phyloP scores from a whole-genome alignment of 2,888 invertebrate genomes.

The Nomada ruficornis region DNA sequence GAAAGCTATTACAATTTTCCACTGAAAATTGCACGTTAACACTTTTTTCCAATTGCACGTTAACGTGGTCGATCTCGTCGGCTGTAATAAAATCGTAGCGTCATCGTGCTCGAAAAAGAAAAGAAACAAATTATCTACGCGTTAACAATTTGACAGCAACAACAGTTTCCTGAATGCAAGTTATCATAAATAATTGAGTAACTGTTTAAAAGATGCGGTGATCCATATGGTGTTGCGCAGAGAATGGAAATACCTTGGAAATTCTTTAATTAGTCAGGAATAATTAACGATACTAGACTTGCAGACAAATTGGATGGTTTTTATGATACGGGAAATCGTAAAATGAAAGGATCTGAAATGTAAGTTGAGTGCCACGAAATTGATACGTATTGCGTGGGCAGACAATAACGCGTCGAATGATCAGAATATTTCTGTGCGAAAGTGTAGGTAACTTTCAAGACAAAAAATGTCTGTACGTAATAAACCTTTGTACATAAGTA shows the following conservation, averaged over 20 bases:
- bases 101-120: no score
- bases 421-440: slow-evolving; percentile 2
- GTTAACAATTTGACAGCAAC: no score
- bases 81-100: no score
- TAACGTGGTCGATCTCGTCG: no score
- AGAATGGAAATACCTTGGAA: no score
- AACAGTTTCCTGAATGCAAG: no score
- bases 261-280: no score
- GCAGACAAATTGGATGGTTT: background rate
- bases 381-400: slow-evolving; percentile 8
- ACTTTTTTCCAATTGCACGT: background rate
- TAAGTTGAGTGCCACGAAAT: slow-evolving; percentile 6
- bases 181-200: no score
- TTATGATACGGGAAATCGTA: background rate
- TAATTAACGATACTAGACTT: background rate
- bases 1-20: background rate
- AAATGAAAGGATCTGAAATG: background rate
- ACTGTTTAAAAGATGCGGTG: no score
- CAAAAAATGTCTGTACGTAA: background rate
- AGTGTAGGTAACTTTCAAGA: background rate
- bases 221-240: no score
- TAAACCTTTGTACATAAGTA: background rate
- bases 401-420: background rate
- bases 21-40: background rate
- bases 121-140: no score